These are phyloP conservation scores for Poecilia gillii DNA, from an alignment of 2,797 vertebrate species.

Conservation along the genomic window DNA sequence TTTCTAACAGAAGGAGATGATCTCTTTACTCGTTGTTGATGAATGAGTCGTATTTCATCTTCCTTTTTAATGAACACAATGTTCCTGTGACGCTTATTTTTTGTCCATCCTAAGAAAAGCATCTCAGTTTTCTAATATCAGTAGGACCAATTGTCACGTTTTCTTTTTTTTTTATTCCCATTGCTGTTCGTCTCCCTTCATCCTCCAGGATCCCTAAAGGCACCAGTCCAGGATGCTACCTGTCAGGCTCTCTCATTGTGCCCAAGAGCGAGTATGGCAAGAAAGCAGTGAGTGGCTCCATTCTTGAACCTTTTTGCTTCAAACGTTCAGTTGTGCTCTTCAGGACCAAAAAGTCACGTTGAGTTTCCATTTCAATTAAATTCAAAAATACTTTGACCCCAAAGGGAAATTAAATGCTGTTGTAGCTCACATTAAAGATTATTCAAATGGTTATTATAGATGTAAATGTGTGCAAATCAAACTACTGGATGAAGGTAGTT, in stretches of 20 bases:
- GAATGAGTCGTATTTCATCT: background rate
- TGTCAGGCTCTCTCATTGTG: conserved; percentile 90
- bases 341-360: conserved; percentile 13
- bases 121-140: background rate
- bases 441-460: too few relatives aligned
- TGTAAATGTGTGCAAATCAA: background rate
- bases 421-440: too few relatives aligned
- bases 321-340: conserved; percentile 28
- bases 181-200: background rate
- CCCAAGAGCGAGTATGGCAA: conserved; percentile 97
- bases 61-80: background rate
- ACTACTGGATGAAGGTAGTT: background rate
- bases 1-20: background rate
- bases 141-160: background rate
- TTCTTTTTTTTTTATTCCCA: background rate
- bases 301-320: conserved; percentile 20
- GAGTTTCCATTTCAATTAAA: background rate
- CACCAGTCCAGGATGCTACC: conserved; percentile 93
- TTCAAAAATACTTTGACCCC: too few relatives aligned
- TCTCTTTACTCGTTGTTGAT: background rate
- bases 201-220: conserved; percentile 92
- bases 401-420: too few relatives aligned
- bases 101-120: background rate
- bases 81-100: background rate
- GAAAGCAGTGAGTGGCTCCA: conserved; percentile 94